Conservation (phyloP, 2,113 vertebrate species). For the Phrynocephalus versicolor region DNA sequence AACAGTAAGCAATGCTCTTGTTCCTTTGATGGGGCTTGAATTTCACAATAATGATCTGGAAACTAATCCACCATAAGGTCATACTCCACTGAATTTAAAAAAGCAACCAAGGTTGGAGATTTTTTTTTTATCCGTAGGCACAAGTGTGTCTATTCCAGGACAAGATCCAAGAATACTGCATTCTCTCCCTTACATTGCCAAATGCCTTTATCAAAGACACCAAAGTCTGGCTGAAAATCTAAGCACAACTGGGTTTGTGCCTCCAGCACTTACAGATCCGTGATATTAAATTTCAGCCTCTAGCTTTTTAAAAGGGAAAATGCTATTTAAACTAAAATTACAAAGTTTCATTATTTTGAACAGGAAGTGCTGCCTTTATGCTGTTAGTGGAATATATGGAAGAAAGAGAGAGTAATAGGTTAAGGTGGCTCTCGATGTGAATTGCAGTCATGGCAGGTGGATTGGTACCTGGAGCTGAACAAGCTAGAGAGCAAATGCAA, state of each 20-base stretch:
- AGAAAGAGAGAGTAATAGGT: not conserved
- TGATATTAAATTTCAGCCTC: not conserved
- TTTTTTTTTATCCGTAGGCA: not conserved
- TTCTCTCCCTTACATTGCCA: slow-evolving; percentile 11
- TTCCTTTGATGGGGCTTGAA: not conserved
- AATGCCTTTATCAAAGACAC: slow-evolving; percentile 1
- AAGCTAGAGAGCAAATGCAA: not conserved
- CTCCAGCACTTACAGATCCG: not conserved
- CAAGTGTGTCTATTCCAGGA: slow-evolving; percentile 17
- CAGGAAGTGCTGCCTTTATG: not conserved
- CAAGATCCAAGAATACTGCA: slow-evolving; percentile 22
- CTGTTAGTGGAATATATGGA: not conserved
- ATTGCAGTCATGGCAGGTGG: not conserved
- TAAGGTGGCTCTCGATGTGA: too few relatives aligned
- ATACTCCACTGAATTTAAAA: accelerated
- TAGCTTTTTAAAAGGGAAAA: not conserved
- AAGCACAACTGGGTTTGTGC: not conserved
- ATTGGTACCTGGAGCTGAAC: not conserved
- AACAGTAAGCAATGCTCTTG: not conserved
- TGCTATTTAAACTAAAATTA: not conserved
- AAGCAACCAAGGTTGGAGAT: slow-evolving; percentile 17
- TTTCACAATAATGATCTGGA: not conserved
- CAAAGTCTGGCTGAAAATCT: slow-evolving; percentile 32
- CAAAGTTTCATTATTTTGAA: not conserved
- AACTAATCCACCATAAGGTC: not conserved